phyloP scores from a whole-genome alignment of 1,140 invertebrate genomes.

The Neodiprion lecontei region DNA sequence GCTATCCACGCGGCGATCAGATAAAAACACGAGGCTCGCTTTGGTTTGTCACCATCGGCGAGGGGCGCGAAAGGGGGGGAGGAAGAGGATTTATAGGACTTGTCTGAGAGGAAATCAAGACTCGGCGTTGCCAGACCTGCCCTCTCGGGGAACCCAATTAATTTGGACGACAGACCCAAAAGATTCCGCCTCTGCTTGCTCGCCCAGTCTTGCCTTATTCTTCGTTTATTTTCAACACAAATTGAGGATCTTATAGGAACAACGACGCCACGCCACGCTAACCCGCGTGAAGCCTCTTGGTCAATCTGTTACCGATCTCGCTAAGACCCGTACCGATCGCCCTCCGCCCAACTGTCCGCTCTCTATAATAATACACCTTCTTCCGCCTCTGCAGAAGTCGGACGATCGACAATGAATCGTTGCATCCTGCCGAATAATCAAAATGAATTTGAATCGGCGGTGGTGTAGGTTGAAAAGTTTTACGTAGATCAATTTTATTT shows the following conservation, averaged over 20 bases:
- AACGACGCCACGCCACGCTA: not conserved
- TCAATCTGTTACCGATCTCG: slow-evolving; percentile 3
- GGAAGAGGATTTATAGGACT: slow-evolving; percentile 7
- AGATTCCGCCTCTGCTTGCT: slow-evolving; percentile 4
- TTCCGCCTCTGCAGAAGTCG: not conserved
- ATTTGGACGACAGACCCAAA: slow-evolving; percentile 4
- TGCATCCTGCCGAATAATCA: no score
- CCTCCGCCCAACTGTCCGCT: not conserved
- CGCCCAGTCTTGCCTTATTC: slow-evolving; percentile 2
- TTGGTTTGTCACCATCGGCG: slow-evolving; percentile 2
- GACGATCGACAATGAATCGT: not conserved
- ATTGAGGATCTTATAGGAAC: slow-evolving; percentile 5
- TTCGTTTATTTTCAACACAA: slow-evolving; percentile 7
- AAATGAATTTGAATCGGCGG: no score
- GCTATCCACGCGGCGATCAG: slow-evolving; percentile 6
- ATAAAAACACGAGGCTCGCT: slow-evolving; percentile 7
- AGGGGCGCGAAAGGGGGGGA: not conserved
- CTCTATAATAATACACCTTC: not conserved
- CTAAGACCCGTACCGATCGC: not conserved
- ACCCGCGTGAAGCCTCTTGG: not conserved
- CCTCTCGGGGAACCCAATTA: slow-evolving; percentile 6
- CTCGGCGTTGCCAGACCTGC: slow-evolving; percentile 1
- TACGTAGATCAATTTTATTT: no score
- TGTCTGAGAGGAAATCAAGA: slow-evolving; percentile 7
- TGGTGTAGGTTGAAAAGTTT: no score